These are phyloP conservation scores for Chloroclystis v-ata DNA, from an alignment of 2,888 invertebrate species.

Conservation along the genomic window DNA sequence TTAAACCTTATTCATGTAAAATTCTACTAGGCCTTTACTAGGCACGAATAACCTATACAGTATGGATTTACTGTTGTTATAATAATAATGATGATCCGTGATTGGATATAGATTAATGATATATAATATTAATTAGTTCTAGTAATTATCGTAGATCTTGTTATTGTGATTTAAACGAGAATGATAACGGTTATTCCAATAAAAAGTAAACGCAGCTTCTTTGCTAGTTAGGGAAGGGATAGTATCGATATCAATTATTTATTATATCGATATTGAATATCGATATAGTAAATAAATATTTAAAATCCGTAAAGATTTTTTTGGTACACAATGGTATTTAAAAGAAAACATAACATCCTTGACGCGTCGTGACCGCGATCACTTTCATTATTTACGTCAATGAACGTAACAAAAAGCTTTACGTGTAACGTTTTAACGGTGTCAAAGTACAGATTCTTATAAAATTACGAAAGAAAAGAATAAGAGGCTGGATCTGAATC, in stretches of 20 bases:
- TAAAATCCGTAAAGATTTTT: no score
- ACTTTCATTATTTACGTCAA: constrained; percentile 48
- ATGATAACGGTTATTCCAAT: constrained; percentile 59
- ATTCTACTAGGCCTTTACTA: no score
- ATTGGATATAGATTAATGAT: no score
- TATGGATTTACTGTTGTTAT: no score
- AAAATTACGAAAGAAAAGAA: constrained; percentile 2
- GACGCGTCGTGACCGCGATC: constrained; percentile 53
- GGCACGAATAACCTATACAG: no score
- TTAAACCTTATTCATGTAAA: no score
- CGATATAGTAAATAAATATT: no score
- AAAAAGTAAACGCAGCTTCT: constrained; percentile 49
- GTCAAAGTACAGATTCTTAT: constrained; percentile 19
- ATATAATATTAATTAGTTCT: not conserved
- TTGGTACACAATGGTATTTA: constrained; percentile 9
- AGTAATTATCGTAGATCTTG: constrained; percentile 25
- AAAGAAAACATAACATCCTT: constrained; percentile 45
- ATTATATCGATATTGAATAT: no score
- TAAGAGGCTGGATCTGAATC: not conserved
- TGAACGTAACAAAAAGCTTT: constrained; percentile 33
- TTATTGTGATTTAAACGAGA: constrained; percentile 32
- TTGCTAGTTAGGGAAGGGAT: constrained; percentile 43
- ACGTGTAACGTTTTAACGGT: constrained; percentile 21
- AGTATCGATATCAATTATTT: not conserved
- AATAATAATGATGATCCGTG: no score